Base-by-base conservation (phyloP, 2,888 invertebrate genomes). In the Agriopis marginaria region DNA sequence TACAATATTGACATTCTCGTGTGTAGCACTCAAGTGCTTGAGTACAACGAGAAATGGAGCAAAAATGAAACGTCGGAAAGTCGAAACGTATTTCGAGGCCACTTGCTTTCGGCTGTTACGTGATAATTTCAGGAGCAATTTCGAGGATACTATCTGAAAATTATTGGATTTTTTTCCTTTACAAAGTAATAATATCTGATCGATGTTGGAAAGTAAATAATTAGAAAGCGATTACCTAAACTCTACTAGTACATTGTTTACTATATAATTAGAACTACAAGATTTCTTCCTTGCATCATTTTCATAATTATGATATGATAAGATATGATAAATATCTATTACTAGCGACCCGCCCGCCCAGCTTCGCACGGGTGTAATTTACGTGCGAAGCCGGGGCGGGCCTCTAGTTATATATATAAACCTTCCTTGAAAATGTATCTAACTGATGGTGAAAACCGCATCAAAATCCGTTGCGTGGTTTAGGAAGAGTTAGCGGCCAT, bases 1-100 rank as follows among this genome's bases (percentile, higher is more conserved):
- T 42, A 23, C 23, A 42, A 12, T 59, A 60, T 59, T 75, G 76
- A 75, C 74, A 72, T 73, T 62, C 73, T 69, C 58, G 54, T 50
- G 56, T 74, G 70, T 70, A 70, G 68, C 75, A 75, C 79, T 81
- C 78, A 76, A 80, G 73, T 75, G 74, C 74, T 78, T 76, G 74
- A 80, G 73, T 71, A 75, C 71, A 68, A 60, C 74, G 75, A 75
- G 66, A 79, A 79, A 78, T 77, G 79, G 77, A 72, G 77, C 71
- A 63, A 75, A 76, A 78, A 75, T 73, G 75, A 77, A 78, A 75
- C 63, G 68, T 68, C 66, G 55, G 63, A 60, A 56, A 51, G 69
- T 68, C 65, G 58, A 61, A 56, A 50, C 45, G 71, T 56, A 56
- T 56, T 63, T 44, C 44, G 51, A 53, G 55, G 47, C 56, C 45